Evolutionary conservation across 2,113 vertebrate species (phyloP).

Genomic region (Hymenochirus boettgeri): DNA sequence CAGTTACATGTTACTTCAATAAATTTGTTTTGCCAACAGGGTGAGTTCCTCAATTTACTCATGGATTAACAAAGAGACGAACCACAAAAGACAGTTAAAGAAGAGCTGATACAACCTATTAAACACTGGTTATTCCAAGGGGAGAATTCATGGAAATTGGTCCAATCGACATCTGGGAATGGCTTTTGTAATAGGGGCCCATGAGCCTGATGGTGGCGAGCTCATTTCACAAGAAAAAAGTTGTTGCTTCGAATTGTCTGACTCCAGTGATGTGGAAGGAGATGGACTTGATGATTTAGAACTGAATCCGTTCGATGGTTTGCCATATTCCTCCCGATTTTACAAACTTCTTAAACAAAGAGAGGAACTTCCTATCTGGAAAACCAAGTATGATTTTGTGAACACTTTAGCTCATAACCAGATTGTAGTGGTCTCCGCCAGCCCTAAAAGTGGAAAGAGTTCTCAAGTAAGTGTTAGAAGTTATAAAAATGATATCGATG

Average conservation of each 20-base stretch:
- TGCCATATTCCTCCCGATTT: slow-evolving; percentile 90
- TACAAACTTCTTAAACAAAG: slow-evolving; percentile 79
- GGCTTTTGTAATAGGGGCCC: slow-evolving; percentile 25
- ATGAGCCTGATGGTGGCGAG: slow-evolving; percentile 44
- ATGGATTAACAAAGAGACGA: background rate
- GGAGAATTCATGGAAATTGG: slow-evolving; percentile 29
- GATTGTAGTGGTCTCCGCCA: slow-evolving; percentile 78
- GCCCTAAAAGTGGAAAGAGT: slow-evolving; percentile 81
- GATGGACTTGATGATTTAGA: slow-evolving; percentile 71
- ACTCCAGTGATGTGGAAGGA: slow-evolving; percentile 50
- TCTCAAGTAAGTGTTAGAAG: slow-evolving; percentile 73
- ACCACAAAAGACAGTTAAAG: background rate
- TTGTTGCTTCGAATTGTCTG: slow-evolving; percentile 53
- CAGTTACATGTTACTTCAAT: background rate
- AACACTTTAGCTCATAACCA: slow-evolving; percentile 75
- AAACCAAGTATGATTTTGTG: slow-evolving; percentile 70
- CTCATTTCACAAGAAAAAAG: slow-evolving; percentile 50
- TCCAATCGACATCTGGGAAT: slow-evolving; percentile 6
- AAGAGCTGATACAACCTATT: background rate
- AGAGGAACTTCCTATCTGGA: slow-evolving; percentile 73
- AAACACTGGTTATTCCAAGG: too few species aligned
- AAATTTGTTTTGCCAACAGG: background rate
- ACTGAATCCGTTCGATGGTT: slow-evolving; percentile 89
- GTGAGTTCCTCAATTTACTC: background rate
- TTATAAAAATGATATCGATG: too few species aligned